phyloP scores from a whole-genome alignment of 2,113 vertebrate genomes.

The Hylia prasina region DNA sequence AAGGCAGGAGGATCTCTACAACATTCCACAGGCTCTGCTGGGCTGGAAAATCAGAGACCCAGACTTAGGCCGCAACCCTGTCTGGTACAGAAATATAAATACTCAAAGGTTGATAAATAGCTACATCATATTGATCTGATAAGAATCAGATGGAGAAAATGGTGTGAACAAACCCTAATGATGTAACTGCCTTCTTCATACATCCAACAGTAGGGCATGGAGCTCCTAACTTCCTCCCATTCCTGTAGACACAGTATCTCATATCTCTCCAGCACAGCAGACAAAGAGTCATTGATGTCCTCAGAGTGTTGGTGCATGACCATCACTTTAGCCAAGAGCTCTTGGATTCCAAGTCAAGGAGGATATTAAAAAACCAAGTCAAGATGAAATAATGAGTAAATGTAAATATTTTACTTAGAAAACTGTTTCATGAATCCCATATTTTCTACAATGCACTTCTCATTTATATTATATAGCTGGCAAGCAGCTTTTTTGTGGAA shows the following conservation, averaged over 20 bases:
- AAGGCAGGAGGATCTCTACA: not conserved
- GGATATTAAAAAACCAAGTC: not conserved
- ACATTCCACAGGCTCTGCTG: not conserved
- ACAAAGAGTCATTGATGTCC: not conserved
- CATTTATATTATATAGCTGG: not conserved
- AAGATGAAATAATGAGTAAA: not conserved
- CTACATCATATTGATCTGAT: not conserved
- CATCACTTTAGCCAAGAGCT: not conserved
- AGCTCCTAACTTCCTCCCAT: not conserved
- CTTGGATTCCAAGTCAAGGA: not conserved
- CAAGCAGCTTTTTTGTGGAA: not conserved
- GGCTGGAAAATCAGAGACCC: not conserved
- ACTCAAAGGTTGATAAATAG: not conserved
- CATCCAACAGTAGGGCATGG: rapidly evolving
- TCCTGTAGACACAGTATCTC: not conserved
- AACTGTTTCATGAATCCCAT: not conserved
- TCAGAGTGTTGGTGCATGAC: not conserved
- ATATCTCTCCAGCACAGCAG: not conserved
- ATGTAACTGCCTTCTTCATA: rapidly evolving
- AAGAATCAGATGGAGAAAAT: not conserved
- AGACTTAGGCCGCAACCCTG: not conserved
- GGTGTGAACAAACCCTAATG: not conserved
- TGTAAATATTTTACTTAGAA: not conserved
- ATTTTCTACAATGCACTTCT: not conserved
- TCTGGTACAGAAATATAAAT: not conserved